phyloP scores from a whole-genome alignment of 2,888 invertebrate species.

The Hanleya hanleyi region DNA sequence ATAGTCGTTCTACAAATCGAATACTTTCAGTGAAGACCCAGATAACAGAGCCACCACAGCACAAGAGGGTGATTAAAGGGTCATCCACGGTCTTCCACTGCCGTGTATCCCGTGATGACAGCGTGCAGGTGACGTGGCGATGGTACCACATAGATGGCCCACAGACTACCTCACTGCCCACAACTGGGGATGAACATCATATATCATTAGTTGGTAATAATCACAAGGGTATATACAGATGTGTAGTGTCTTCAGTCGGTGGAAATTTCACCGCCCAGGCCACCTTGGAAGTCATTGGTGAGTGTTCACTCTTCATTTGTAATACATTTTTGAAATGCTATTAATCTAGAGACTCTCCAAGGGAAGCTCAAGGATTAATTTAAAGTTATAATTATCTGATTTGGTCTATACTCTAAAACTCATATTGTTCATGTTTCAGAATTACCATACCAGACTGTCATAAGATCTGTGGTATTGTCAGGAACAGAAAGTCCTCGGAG shows the following conservation, averaged over 20 bases:
- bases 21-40: slow-evolving; percentile 85
- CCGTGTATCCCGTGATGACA: slow-evolving; percentile 90
- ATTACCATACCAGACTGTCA: slow-evolving; percentile 93
- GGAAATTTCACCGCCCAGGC: slow-evolving; percentile 95
- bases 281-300: slow-evolving; percentile 85
- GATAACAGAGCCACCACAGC: slow-evolving; percentile 94
- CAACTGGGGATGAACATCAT: slow-evolving; percentile 16
- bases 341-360: not conserved
- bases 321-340: too few relatives aligned
- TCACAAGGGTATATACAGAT: slow-evolving; percentile 95
- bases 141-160: slow-evolving; percentile 57
- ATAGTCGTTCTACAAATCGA: too few relatives aligned
- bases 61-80: slow-evolving; percentile 91
- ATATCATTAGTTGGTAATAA: slow-evolving; percentile 73
- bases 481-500: slow-evolving; percentile 84
- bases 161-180: not conserved
- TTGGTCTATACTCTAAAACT: not conserved
- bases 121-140: slow-evolving; percentile 71
- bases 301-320: too few relatives aligned
- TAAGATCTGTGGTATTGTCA: slow-evolving; percentile 86
- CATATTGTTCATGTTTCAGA: slow-evolving; percentile 76
- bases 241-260: slow-evolving; percentile 88
- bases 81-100: slow-evolving; percentile 95
- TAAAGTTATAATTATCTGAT: not conserved
- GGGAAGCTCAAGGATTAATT: not conserved